Percentiles rank a stretch among this genome's conserved stretches.
Conservation (phyloP, 2,888 invertebrate species). For the Aplocera efformata region DNA sequence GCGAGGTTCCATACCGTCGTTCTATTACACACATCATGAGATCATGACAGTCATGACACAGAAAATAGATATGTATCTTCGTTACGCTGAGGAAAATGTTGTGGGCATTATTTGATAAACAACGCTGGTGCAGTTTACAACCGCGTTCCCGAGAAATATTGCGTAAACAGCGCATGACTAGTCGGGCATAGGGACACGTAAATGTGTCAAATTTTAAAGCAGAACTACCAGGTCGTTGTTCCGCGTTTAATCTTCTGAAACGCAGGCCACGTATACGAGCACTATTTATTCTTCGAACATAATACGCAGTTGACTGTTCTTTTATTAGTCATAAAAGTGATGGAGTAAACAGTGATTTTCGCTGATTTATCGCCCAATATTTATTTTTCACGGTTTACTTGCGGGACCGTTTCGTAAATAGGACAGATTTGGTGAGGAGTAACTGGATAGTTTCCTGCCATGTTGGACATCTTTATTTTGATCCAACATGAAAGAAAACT, state of each 20-base stretch:
- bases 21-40: constrained; percentile 24
- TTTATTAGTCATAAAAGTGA: constrained; percentile 75
- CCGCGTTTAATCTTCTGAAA: constrained; percentile 54
- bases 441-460: constrained; percentile 43
- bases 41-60: constrained; percentile 22
- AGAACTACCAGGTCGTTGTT: constrained; percentile 54
- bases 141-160: constrained; percentile 45
- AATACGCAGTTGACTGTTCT: constrained; percentile 71
- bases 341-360: constrained; percentile 67
- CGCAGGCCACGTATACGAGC: constrained; percentile 53
- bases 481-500: constrained; percentile 23
- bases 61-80: constrained; percentile 24
- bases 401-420: constrained; percentile 52
- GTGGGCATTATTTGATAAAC: constrained; percentile 17
- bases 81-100: constrained; percentile 20
- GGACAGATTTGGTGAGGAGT: constrained; percentile 48
- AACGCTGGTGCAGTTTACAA: constrained; percentile 39
- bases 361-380: constrained; percentile 72
- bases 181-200: constrained; percentile 39
- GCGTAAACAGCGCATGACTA: constrained; percentile 17
- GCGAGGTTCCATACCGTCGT: constrained; percentile 18
- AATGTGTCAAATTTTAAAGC: constrained; percentile 55
- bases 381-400: constrained; percentile 74
- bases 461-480: too few species aligned
- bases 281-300: constrained; percentile 66